A percentile compares a stretch with the other conserved stretches of the same genome.
These are phyloP conservation scores for Hirudinaria manillensis DNA, from an alignment of 2,888 invertebrate species.

Conservation along the genomic window DNA sequence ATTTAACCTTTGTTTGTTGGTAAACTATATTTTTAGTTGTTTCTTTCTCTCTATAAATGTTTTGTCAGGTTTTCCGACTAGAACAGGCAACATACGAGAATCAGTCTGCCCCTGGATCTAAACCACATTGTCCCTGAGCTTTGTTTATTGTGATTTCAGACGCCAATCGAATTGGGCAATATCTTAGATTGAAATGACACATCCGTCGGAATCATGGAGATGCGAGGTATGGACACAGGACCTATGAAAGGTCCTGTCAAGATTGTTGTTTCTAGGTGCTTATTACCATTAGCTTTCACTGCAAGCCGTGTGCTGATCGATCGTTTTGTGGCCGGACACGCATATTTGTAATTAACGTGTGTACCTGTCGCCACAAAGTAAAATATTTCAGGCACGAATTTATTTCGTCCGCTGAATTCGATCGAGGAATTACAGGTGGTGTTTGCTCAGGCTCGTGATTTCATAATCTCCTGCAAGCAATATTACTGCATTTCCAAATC, in stretches of 20 bases:
- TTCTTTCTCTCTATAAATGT: slow-evolving; percentile 18
- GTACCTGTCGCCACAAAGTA: slow-evolving; percentile 9
- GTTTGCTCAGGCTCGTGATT: neutral
- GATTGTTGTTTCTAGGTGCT: slow-evolving; percentile 40
- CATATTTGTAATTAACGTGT: slow-evolving; percentile 1
- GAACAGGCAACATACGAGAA: slow-evolving; percentile 33
- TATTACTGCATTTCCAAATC: neutral
- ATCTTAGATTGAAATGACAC: neutral
- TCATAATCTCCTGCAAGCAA: neutral
- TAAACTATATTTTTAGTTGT: neutral
- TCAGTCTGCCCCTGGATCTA: slow-evolving; percentile 6
- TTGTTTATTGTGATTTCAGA: slow-evolving; percentile 13
- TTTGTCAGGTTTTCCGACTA: slow-evolving; percentile 29
- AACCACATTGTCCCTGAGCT: slow-evolving; percentile 21
- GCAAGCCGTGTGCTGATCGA: slow-evolving; percentile 35
- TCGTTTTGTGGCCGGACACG: slow-evolving; percentile 7
- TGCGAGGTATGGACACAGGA: slow-evolving; percentile 40
- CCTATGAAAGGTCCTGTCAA: slow-evolving; percentile 37
- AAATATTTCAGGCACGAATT: slow-evolving; percentile 17
- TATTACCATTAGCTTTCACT: slow-evolving; percentile 37
- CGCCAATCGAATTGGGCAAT: neutral
- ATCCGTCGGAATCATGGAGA: slow-evolving; percentile 40
- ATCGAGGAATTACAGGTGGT: slow-evolving; percentile 2
- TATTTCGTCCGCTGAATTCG: slow-evolving; percentile 6
- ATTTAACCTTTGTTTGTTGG: neutral